These are phyloP conservation scores for Tachycineta bicolor DNA, from an alignment of 2,113 vertebrate genomes.

Conservation along the genomic window DNA sequence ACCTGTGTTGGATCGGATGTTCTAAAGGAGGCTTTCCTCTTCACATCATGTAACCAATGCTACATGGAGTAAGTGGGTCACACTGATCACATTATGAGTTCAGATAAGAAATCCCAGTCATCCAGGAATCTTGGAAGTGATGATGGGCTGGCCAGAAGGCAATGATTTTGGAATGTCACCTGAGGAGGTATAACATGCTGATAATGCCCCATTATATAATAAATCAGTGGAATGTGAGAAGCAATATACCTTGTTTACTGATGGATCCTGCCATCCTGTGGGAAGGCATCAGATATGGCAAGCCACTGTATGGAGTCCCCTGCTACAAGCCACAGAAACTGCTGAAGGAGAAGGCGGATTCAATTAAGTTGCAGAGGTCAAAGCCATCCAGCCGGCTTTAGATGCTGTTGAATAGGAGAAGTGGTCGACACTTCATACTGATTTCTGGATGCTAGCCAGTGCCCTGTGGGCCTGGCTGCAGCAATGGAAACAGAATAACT, in stretches of 20 bases:
- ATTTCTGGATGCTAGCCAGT: not conserved
- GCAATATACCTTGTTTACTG: not conserved
- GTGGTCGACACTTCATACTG: not conserved
- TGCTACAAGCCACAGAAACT: not conserved
- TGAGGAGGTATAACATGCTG: not conserved
- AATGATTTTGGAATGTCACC: not conserved
- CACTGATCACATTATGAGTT: not conserved
- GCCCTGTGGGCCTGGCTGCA: not conserved
- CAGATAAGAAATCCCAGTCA: not conserved
- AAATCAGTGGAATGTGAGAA: rapidly evolving
- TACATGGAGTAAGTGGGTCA: not conserved
- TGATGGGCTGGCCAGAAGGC: not conserved
- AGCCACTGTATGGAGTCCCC: not conserved
- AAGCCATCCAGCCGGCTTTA: not conserved
- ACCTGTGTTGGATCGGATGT: not conserved
- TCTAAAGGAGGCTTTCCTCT: not conserved
- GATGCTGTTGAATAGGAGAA: not conserved
- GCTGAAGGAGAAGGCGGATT: not conserved
- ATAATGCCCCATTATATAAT: not conserved
- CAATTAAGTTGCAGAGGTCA: not conserved
- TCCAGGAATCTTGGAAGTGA: not conserved
- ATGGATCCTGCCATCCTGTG: not conserved
- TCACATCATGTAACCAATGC: not conserved
- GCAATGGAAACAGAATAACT: not conserved
- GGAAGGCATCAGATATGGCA: not conserved